phyloP scores from a whole-genome alignment of 1,140 invertebrate genomes.

The Aethina tumida region DNA sequence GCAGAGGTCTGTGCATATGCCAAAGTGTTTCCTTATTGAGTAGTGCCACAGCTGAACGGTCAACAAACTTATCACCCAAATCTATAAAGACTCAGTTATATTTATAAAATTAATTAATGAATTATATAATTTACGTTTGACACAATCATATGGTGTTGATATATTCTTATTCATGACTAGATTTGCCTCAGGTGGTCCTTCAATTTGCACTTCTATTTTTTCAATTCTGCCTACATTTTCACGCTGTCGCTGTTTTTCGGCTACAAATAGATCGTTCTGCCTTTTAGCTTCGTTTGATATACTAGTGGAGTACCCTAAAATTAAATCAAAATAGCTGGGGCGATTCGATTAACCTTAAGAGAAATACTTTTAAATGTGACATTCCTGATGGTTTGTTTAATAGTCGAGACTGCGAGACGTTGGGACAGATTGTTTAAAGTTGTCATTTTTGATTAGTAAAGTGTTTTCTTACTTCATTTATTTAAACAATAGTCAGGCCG shows the following conservation, averaged over 20 bases:
- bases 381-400: too few species aligned
- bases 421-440: too few species aligned
- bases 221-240: conserved; percentile 71
- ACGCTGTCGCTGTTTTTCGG: conserved; percentile 64
- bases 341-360: too few species aligned
- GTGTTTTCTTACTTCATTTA: too few species aligned
- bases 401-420: too few species aligned
- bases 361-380: too few species aligned
- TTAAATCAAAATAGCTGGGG: too few species aligned
- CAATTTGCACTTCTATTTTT: conserved; percentile 81
- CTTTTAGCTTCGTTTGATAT: conserved; percentile 34
- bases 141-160: conserved; percentile 88
- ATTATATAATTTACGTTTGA: conserved; percentile 65
- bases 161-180: conserved; percentile 87
- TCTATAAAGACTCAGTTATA: conserved; percentile 43
- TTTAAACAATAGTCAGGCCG: too few species aligned
- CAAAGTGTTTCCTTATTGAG: conserved; percentile 68
- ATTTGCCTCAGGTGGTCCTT: conserved; percentile 58
- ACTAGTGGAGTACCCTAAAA: too few species aligned
- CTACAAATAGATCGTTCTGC: conserved; percentile 64
- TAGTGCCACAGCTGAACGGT: conserved; percentile 67
- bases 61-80: conserved; percentile 60
- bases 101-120: neutral
- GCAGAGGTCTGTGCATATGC: conserved; percentile 88
- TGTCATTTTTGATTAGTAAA: too few species aligned